Evolutionary conservation across 2,113 vertebrate genomes (phyloP).

Genomic region (Echinops telfairi): DNA sequence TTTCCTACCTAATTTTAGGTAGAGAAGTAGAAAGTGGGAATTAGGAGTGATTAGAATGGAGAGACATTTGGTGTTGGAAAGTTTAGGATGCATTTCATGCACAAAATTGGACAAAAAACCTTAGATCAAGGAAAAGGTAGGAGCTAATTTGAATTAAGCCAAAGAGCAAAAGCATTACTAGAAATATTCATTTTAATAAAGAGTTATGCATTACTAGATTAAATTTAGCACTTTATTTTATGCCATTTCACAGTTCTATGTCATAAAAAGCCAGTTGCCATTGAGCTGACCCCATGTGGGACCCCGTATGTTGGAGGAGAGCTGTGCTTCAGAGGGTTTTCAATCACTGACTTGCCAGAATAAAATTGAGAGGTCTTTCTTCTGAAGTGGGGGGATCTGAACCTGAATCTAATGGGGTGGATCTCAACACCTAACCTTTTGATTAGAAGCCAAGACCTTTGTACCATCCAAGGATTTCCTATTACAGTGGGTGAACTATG

Average conservation of each 20-base stretch:
- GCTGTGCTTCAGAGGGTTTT: not conserved
- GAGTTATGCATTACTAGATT: not conserved
- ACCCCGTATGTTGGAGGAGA: not conserved
- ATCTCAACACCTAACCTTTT: not conserved
- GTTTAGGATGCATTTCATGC: not conserved
- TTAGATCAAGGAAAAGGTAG: not conserved
- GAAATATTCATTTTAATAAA: not conserved
- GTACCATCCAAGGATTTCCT: not conserved
- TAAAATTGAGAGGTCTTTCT: not conserved
- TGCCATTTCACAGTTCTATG: not conserved
- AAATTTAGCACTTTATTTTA: not conserved
- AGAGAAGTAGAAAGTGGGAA: not conserved
- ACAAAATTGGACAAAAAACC: not conserved
- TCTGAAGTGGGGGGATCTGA: not conserved
- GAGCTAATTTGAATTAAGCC: not conserved
- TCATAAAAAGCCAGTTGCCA: not conserved
- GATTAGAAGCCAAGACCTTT: not conserved
- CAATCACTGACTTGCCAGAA: not conserved
- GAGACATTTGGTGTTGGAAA: not conserved
- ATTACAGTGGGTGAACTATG: not conserved
- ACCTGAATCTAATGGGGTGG: too few species aligned
- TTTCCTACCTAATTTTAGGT: not conserved
- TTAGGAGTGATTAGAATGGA: not conserved
- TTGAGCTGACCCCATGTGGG: not conserved
- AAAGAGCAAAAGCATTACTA: not conserved